Evolutionary conservation across 1,140 invertebrate species (phyloP), one percentile per base, ranked within the genome.

Genomic region (Plectrocnemia conspersa): DNA sequence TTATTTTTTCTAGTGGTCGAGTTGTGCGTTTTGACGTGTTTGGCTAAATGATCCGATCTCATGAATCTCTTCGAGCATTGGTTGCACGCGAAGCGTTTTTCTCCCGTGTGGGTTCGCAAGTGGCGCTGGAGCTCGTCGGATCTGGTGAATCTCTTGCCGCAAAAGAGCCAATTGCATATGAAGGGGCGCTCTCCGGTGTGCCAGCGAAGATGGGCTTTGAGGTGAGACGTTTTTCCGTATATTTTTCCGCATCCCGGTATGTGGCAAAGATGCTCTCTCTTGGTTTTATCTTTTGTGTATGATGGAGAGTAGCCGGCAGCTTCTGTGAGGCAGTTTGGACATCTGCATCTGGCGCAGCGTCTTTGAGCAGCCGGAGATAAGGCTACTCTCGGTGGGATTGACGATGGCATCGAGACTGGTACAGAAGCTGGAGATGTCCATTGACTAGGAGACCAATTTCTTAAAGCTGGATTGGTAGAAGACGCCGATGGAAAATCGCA

Each of bases 201-300:
- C 87, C 85, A 91, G 27, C 90, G 77, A 0, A 93, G 68, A 72
- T 93, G 91, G 0, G 90, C 91, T 64, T 93, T 85, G 15, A 95
- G 68, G 68, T 96, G 91, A 0, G 89, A 93, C 0, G 91, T 93
- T 67, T 95, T 95, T 0, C 89, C 89, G 65, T 95, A 96, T 7
- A 91, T 82, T 69, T 94, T 93, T 49, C 83, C 84, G 71, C 93
- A 97, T n/a, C 89, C 90, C 3, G 86, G 81, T 21, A 93, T 83
- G 70, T 96, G 91, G 68, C 93, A 97, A 11, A 91, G 82, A 68
- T 97, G 93, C 59, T 89, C 84, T 50, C 84, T 79, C 63, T 87
- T 86, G 1, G 78, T 74, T 4, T 76, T 73, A 52, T 79, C 78
- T 55, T 80, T 77, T 1, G 71, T 69, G 29, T 79, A 84, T 64